Conservation (phyloP, 2,113 vertebrate species). For the Oreotrochilus melanogaster region DNA sequence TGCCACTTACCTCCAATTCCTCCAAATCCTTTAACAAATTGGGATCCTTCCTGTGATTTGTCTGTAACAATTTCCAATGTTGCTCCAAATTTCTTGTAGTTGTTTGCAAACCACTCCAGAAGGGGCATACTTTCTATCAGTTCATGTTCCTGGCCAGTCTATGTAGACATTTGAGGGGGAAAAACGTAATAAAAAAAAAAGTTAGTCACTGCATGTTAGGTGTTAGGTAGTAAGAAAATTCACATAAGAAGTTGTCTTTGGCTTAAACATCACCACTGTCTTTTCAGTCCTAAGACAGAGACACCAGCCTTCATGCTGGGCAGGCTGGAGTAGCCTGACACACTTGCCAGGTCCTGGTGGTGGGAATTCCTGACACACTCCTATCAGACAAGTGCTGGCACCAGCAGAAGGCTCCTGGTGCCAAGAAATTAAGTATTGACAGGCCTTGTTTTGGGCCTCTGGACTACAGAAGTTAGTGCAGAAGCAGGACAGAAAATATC, state of each 20-base stretch:
- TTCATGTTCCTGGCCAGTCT: conserved; percentile 99
- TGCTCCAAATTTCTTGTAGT: conserved; percentile 99
- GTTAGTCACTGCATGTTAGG: not conserved
- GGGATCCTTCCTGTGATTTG: conserved; percentile 99
- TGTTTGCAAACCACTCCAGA: conserved; percentile 99
- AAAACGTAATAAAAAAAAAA: not conserved
- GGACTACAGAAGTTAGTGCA: not conserved
- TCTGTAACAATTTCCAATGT: conserved; percentile 99
- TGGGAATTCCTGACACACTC: not conserved
- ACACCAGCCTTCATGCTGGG: not conserved
- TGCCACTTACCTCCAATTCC: conserved; percentile 93
- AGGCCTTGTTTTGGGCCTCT: not conserved
- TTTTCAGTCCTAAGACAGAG: not conserved
- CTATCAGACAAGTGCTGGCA: not conserved
- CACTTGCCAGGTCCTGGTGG: not conserved
- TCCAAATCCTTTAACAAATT: conserved; percentile 99
- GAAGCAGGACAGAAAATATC: not conserved
- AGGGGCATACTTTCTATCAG: conserved; percentile 99
- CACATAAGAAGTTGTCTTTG: not conserved
- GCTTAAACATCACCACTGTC: not conserved
- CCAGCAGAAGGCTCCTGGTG: not conserved
- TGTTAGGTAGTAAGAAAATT: not conserved
- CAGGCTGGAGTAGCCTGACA: not conserved
- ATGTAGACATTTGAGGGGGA: not conserved
- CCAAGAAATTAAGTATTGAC: not conserved